Percentiles rank a stretch among this genome's conserved stretches.
Evolutionary conservation across 1,140 invertebrate species (phyloP).

Genomic region (Plutomurus gul): DNA sequence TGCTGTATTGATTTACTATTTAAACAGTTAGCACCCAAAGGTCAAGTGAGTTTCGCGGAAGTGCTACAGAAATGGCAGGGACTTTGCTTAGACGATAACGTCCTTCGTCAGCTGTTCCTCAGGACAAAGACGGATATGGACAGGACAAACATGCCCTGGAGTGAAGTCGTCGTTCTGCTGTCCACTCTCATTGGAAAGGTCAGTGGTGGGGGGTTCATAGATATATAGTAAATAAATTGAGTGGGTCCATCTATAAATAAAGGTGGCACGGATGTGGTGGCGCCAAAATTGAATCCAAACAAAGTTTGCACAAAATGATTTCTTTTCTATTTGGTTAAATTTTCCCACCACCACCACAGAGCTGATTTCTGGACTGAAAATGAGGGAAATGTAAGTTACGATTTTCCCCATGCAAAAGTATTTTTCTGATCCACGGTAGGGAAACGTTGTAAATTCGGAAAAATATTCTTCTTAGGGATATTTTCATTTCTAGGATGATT

Average conservation of each 20-base stretch:
- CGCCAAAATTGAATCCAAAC: no score
- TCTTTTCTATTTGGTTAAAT: not conserved
- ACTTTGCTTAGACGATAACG: constrained; percentile 66
- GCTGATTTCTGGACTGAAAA: no score
- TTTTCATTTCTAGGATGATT: no score
- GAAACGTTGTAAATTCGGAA: no score
- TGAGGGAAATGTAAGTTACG: no score
- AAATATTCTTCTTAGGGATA: not conserved
- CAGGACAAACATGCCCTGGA: not conserved
- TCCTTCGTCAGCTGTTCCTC: constrained; percentile 65
- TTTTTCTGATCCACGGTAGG: no score
- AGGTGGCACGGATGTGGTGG: no score
- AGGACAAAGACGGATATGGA: constrained; percentile 59
- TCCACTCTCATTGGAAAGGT: not conserved
- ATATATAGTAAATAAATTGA: no score
- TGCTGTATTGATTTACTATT: not conserved
- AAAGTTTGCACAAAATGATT: not conserved
- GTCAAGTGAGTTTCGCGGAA: constrained; percentile 56
- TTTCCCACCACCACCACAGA: not conserved
- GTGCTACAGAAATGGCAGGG: constrained; percentile 68
- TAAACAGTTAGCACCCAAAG: constrained; percentile 51
- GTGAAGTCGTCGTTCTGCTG: not conserved
- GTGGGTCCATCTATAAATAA: no score
- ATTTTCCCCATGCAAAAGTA: no score
- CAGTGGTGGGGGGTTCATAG: no score